phyloP scores from a whole-genome alignment of 2,113 vertebrate species.

The Morone chrysops region DNA sequence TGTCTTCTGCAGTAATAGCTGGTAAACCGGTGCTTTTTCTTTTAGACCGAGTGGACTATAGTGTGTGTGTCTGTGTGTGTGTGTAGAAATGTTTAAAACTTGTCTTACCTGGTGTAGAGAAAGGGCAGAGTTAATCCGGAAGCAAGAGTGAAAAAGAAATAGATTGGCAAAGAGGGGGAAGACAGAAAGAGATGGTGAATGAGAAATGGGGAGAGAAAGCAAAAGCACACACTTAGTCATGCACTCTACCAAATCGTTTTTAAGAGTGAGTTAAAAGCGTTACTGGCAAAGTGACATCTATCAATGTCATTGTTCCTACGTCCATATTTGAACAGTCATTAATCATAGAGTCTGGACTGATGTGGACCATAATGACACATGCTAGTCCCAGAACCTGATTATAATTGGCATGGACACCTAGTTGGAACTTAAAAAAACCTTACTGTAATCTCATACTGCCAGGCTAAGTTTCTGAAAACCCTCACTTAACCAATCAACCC shows the following conservation, averaged over 20 bases:
- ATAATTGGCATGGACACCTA: conserved; percentile 63
- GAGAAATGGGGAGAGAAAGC: conserved; percentile 19
- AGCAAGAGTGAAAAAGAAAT: conserved; percentile 16
- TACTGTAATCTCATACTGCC: conserved; percentile 23
- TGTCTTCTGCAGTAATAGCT: conserved; percentile 7
- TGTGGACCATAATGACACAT: conserved; percentile 65
- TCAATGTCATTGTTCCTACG: conserved; percentile 72
- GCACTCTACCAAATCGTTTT: conserved; percentile 64
- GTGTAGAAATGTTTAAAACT: conserved; percentile 22
- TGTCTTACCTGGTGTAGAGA: conserved; percentile 68
- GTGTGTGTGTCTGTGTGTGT: neutral
- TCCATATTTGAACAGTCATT: conserved; percentile 74
- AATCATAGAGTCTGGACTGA: conserved; percentile 68
- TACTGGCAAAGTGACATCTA: conserved; percentile 72
- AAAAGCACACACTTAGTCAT: conserved; percentile 67
- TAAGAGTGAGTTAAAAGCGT: conserved; percentile 62
- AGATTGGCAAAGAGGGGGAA: conserved; percentile 8
- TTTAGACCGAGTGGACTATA: neutral
- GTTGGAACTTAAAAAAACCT: conserved; percentile 14
- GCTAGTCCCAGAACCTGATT: conserved; percentile 57
- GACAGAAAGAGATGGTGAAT: neutral
- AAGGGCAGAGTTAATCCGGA: conserved; percentile 26
- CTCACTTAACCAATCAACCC: conserved; percentile 30
- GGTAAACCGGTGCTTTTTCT: neutral
- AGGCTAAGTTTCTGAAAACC: conserved; percentile 39